A percentile compares a stretch with the other conserved stretches of the same genome.
These are phyloP conservation scores for Aporophyla lueneburgensis DNA, from an alignment of 2,888 invertebrate genomes.

Conservation along the genomic window DNA sequence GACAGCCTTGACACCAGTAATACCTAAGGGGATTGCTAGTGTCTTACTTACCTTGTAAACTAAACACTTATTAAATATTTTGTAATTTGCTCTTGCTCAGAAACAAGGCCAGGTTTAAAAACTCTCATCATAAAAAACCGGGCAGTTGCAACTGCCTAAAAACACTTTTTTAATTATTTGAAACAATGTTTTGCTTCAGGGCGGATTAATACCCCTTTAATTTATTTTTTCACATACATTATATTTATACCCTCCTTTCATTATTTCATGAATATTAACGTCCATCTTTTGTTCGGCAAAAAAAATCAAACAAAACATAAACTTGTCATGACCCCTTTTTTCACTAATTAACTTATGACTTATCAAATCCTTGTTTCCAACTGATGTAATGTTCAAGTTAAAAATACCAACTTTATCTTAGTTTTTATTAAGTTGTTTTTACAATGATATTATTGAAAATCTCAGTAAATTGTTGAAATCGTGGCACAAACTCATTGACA, in stretches of 20 bases:
- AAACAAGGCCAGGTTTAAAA: not conserved
- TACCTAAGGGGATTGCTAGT: slow-evolving; percentile 1
- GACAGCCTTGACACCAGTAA: slow-evolving; percentile 7
- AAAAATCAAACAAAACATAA: too few relatives aligned
- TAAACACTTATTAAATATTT: not conserved
- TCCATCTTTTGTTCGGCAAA: slow-evolving; percentile 15
- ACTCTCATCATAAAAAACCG: not conserved
- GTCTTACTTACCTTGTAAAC: slow-evolving; percentile 17
- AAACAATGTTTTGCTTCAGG: not conserved
- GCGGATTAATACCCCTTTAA: not conserved
- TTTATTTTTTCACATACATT: not conserved
- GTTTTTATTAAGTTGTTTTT: not conserved
- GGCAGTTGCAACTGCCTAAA: not conserved
- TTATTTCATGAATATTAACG: slow-evolving; percentile 56
- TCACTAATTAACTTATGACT: not conserved
- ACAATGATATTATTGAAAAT: not conserved
- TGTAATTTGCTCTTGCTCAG: not conserved
- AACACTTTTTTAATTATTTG: not conserved
- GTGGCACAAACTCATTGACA: not conserved
- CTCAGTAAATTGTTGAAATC: not conserved
- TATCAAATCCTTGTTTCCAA: too few relatives aligned
- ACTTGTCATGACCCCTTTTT: slow-evolving; percentile 27
- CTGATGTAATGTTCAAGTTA: too few relatives aligned
- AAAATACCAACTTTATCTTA: too few relatives aligned
- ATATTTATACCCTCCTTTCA: slow-evolving; percentile 22